Conservation (phyloP, 2,888 invertebrate genomes). For the Dyspetes luteomarginatus region DNA sequence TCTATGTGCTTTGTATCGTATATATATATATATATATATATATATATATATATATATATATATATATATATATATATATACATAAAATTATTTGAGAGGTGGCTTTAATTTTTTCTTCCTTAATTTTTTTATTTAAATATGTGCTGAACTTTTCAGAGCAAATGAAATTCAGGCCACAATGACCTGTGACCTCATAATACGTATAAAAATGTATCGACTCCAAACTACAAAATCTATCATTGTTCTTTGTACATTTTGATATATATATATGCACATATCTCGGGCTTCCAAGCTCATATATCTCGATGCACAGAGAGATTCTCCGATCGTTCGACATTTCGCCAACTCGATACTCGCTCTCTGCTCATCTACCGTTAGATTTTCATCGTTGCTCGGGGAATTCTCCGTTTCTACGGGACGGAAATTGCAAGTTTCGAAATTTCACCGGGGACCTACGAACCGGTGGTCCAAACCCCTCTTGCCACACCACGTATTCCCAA, state of each 20-base stretch:
- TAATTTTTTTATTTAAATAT: not conserved
- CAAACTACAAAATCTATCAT: not conserved
- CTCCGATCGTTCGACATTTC: slow-evolving; percentile 15
- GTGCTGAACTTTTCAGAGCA: not conserved
- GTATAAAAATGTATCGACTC: too few relatives aligned
- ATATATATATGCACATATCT: not conserved
- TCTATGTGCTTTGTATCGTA: too few relatives aligned
- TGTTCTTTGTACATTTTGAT: not conserved
- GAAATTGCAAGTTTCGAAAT: slow-evolving; percentile 69
- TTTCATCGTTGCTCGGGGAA: slow-evolving; percentile 65
- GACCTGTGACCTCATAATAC: too few relatives aligned
- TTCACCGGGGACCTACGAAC: slow-evolving; percentile 62
- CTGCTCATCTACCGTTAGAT: slow-evolving; percentile 58
- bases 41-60: not conserved
- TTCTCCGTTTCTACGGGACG: slow-evolving; percentile 57
- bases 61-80: not conserved
- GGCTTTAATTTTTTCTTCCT: not conserved
- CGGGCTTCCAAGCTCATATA: too few relatives aligned
- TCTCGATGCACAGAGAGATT: not conserved
- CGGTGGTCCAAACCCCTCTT: slow-evolving; percentile 42
- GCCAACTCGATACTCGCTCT: not conserved
- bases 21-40: too few relatives aligned
- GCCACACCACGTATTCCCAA: slow-evolving; percentile 1
- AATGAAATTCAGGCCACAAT: too few relatives aligned
- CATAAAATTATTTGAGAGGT: not conserved